Percentiles rank a stretch among this genome's conserved stretches.
Conservation (phyloP, 1,140 invertebrate genomes). For the Meloidogyne floridensis region DNA sequence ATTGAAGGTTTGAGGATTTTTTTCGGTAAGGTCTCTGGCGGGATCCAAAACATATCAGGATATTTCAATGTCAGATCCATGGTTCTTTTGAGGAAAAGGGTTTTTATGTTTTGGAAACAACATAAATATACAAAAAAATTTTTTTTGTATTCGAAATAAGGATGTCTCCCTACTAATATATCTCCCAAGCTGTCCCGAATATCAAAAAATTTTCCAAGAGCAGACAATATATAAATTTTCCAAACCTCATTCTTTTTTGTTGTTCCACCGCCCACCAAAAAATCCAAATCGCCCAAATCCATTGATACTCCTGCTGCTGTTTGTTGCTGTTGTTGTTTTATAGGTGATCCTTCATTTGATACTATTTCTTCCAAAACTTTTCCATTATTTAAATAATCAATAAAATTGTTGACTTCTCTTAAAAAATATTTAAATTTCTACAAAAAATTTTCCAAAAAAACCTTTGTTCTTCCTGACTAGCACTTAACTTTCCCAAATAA, state of each 20-base stretch:
- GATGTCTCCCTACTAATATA: too few species aligned
- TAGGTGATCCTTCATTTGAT: background rate
- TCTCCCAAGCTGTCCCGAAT: too few species aligned
- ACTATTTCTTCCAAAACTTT: background rate
- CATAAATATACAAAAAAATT: background rate
- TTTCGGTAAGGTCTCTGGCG: too few species aligned
- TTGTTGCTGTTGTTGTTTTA: background rate
- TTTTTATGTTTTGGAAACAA: too few species aligned
- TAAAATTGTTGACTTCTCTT: conserved; percentile 49
- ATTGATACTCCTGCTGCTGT: background rate
- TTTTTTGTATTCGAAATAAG: too few species aligned
- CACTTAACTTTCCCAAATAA: conserved; percentile 86
- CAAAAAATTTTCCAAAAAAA: conserved; percentile 30
- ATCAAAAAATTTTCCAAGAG: background rate
- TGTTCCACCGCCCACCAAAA: background rate
- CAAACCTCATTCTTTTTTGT: too few species aligned
- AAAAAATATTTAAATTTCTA: conserved; percentile 22
- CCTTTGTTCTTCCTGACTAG: conserved; percentile 82
- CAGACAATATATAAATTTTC: background rate
- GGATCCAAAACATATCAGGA: too few species aligned
- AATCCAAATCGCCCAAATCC: conserved; percentile 21
- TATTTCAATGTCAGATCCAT: too few species aligned
- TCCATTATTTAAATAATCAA: conserved; percentile 18
- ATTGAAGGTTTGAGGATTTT: background rate
- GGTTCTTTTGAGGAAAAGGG: too few species aligned